Evolutionary conservation across 2,797 vertebrate genomes (phyloP).

Genomic region (Arrhamphus sclerolepis): DNA sequence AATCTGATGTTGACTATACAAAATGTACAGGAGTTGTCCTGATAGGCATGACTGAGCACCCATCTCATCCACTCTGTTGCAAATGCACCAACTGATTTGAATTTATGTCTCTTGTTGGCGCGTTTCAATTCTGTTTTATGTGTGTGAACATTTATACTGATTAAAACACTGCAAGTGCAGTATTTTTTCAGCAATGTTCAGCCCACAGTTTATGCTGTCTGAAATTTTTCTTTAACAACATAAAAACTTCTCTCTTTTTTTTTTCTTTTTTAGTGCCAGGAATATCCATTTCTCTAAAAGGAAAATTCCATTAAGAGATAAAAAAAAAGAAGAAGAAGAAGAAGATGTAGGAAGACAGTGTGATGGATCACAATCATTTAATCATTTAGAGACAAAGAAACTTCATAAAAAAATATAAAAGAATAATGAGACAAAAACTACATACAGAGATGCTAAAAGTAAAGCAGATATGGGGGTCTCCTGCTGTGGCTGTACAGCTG

Average conservation of each 20-base stretch:
- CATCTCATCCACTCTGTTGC: conserved; percentile 19
- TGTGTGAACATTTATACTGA: background rate
- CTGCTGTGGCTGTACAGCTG: conserved; percentile 42
- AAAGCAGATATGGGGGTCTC: background rate
- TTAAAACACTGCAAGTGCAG: background rate
- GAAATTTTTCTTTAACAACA: too few species aligned
- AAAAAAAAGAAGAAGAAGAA: too few species aligned
- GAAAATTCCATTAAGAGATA: too few species aligned
- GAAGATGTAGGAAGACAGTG: too few species aligned
- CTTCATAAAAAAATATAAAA: background rate
- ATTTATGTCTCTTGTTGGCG: conserved; percentile 12
- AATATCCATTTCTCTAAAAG: too few species aligned
- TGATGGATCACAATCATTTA: background rate
- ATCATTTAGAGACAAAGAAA: background rate
- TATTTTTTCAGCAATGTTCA: too few species aligned
- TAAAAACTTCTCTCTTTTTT: too few species aligned
- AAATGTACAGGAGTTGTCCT: conserved; percentile 34
- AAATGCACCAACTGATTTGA: conserved; percentile 18
- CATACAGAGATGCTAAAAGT: background rate
- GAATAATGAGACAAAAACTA: background rate
- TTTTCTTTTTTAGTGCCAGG: too few species aligned
- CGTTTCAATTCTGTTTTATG: background rate
- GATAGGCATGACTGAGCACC: conserved; percentile 54
- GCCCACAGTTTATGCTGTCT: too few species aligned
- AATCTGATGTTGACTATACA: conserved; percentile 49